A percentile compares a stretch with the other conserved stretches of the same genome.
These are phyloP conservation scores for Leptopterna dolabrata DNA, from an alignment of 2,888 invertebrate genomes.

Conservation along the genomic window DNA sequence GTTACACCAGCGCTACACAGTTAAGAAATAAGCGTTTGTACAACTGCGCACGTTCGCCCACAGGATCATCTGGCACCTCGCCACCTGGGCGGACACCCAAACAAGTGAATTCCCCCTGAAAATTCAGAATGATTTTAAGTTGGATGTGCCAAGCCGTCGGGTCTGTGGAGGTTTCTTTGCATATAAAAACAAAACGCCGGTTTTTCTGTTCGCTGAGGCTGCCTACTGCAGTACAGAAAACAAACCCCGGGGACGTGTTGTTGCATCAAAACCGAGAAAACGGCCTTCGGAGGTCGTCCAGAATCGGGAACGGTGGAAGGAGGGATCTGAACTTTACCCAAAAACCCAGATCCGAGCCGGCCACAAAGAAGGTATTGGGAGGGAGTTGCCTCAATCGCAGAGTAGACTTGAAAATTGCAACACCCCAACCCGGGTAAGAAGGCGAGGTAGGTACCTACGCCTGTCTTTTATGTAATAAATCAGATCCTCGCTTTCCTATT, in stretches of 20 bases:
- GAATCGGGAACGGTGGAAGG: background rate
- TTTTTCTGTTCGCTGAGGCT: background rate
- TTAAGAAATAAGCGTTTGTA: background rate
- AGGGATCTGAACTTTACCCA: conserved; percentile 17
- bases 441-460: background rate
- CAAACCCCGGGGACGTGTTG: background rate
- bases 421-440: background rate
- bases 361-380: background rate
- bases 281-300: conserved; percentile 27
- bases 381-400: background rate
- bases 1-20: too few relatives aligned
- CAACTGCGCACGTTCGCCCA: background rate
- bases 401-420: background rate
- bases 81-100: background rate
- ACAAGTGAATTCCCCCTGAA: background rate
- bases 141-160: background rate
- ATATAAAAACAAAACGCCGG: background rate
- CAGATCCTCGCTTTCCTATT: background rate
- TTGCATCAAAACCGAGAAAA: conserved; percentile 8
- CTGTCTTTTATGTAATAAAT: background rate
- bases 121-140: background rate
- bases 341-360: background rate
- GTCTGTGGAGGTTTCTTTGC: background rate
- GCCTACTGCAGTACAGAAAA: background rate
- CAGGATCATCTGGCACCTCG: background rate